Base-by-base conservation (phyloP, 2,113 vertebrate genomes). In the Solea senegalensis region DNA sequence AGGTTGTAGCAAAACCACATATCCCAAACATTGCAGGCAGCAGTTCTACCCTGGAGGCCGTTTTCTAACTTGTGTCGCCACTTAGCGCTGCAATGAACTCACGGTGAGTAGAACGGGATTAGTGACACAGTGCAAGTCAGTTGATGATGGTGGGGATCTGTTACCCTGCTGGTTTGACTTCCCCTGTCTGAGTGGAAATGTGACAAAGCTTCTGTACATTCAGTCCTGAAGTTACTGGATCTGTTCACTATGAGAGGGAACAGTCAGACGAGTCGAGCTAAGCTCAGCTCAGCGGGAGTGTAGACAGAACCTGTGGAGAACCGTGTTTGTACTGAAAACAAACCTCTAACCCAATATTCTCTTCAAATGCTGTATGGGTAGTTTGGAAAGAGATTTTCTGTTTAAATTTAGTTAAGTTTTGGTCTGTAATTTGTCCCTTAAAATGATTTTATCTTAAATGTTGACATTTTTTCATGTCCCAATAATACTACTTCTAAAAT, bases 1-100 rank as follows among this genome's bases (percentile, higher is more conserved):
- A 61, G 41, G 21, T 55, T 69, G 41, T 34, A 56, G 60, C 39
- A 66, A 74, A 75, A 71, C 61, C 72, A 72, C 80, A 64, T 56
- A 46, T 59, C 10, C 51, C 28, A 66, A 74, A 81, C 26, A 69
- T 74, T 65, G 62, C 16, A 66, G 53, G 45, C 68, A 48, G 65
- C 74, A 75, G 82, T 80, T 81, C 51, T 64, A 57, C 57, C 55
- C 59, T 59, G 61, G 50, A 54, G 27, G 15, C n/a, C 21, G 1
- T 28, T n/a, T n/a, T 12, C 51, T 53, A 57, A 41, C 46, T 61
- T 12, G 9, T 39, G 27, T 72, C 64, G 43, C 34, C 34, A n/a
- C 21, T 40, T 34, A 34, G 21, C 49, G 60, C 44, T 44, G 11
- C 74, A 34, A 5, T 27, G 69, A 60, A 46, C 63, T 28, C 44